Conservation (phyloP, 2,888 invertebrate genomes). For the Drosophila mettleri region DNA sequence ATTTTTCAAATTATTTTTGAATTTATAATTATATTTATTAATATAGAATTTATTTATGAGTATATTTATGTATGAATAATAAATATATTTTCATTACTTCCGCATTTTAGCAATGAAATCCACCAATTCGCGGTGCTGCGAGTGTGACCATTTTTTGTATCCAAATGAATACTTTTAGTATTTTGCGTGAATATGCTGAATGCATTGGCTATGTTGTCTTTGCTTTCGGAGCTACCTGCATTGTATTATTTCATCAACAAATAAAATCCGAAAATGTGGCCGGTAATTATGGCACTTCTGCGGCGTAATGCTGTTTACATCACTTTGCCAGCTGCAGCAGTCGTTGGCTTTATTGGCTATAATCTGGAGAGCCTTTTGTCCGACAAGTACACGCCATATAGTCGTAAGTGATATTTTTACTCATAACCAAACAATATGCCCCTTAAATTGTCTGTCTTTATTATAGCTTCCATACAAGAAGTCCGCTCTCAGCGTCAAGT, state of each 20-base stretch:
- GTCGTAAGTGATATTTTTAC: conserved; percentile 85
- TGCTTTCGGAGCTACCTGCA: background rate
- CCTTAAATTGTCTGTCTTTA: background rate
- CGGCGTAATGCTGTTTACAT: conserved; percentile 91
- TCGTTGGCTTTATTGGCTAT: conserved; percentile 94
- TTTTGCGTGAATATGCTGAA: background rate
- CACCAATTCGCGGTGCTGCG: background rate
- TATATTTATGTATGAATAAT: background rate
- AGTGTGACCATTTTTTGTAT: conserved; percentile 9
- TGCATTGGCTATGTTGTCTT: conserved; percentile 10
- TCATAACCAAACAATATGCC: background rate
- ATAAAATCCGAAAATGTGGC: conserved; percentile 89
- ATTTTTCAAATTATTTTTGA: background rate
- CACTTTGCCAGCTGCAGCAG: conserved; percentile 92
- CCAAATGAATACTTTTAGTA: conserved; percentile 10
- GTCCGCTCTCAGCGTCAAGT: conserved; percentile 89
- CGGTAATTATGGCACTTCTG: conserved; percentile 88
- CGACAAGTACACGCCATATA: conserved; percentile 91
- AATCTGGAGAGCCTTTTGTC: conserved; percentile 91
- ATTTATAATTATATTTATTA: background rate
- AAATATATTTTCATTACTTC: background rate
- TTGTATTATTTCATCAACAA: background rate
- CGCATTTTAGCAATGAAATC: background rate
- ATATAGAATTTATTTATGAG: no score
- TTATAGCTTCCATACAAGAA: conserved; percentile 90